Percentiles rank a stretch among this genome's conserved stretches.
Conservation (phyloP, 2,113 vertebrate genomes). For the Xenopus laevis region DNA sequence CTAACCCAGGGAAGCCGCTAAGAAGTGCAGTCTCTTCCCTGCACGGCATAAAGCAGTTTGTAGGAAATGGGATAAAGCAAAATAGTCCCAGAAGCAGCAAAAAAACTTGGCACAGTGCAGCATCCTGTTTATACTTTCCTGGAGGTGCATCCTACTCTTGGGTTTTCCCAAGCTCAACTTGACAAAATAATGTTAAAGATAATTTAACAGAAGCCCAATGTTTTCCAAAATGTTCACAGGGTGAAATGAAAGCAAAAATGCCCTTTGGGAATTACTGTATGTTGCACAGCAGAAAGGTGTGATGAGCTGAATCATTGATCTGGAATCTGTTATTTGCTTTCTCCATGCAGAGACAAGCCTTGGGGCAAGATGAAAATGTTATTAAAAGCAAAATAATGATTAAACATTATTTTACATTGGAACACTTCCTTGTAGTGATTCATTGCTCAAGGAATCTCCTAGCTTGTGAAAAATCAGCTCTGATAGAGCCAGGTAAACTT, state of each 20-base stretch:
- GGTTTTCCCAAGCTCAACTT: conserved; percentile 24
- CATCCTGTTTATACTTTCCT: conserved; percentile 33
- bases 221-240: conserved; percentile 20
- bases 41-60: background rate
- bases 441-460: no score
- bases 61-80: background rate
- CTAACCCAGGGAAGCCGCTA: background rate
- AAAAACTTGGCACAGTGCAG: background rate
- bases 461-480: no score
- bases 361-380: no score
- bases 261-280: background rate
- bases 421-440: no score
- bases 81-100: background rate
- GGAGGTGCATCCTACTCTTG: conserved; percentile 36
- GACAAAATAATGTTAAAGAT: conserved; percentile 3
- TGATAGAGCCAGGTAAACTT: no score
- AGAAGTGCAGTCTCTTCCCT: background rate
- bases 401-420: no score
- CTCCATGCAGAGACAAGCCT: no score
- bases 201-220: background rate
- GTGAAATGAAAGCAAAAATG: conserved; percentile 26
- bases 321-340: no score
- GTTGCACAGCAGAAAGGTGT: background rate
- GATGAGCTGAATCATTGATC: no score
- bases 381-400: no score